Base-by-base conservation (phyloP, 2,797 vertebrate genomes). In the Sciurus carolinensis region DNA sequence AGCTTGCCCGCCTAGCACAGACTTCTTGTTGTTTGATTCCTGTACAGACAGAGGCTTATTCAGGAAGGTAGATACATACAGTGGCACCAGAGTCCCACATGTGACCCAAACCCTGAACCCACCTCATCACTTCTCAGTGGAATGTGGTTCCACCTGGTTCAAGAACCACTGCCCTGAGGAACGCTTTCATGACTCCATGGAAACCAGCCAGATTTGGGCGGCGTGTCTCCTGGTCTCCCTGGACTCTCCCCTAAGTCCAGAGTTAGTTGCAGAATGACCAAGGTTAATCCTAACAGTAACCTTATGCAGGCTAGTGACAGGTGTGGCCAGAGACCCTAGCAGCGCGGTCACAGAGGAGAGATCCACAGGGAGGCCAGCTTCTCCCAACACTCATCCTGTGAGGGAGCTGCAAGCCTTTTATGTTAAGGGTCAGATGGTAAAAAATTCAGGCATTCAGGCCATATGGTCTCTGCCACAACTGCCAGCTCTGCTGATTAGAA, bases 161-260 rank as follows among this genome's bases (percentile, higher is more conserved):
- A 59, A 89, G 93, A 87, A 84, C 59, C 57, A 79, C 36, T 10
- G 54, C 50, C 59, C 75, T 52, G 83, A 62, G 72, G 83, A 80
- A 36, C 13, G 30, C 72, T 52, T 73, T 28, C 9, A 6, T 42
- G 4, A 52, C 69, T 89, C 62, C 28, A 33, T 5, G 9, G 66
- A 84, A 87, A 50, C 59, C 36, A 71, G 52, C 59, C 39, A 80
- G 82, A 42, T 90, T 64, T 3, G 12, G 28, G 36, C 30, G 24
- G 15, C 39, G 24, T 59, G 59, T 36, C 20, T 6, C 66, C 59
- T 28, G 10, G 7, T 59, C 57, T 84, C 62, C 77, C 79, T 57
- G 33, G 36, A 52, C 69, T 80, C 77, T 57, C 57, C 54, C 73
- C 73, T 52, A 66, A 90, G 42, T 54, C 28, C 33, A 92, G 59